These are phyloP conservation scores for Chloroceryle inda DNA, from an alignment of 2,797 vertebrate species.

Conservation along the genomic window DNA sequence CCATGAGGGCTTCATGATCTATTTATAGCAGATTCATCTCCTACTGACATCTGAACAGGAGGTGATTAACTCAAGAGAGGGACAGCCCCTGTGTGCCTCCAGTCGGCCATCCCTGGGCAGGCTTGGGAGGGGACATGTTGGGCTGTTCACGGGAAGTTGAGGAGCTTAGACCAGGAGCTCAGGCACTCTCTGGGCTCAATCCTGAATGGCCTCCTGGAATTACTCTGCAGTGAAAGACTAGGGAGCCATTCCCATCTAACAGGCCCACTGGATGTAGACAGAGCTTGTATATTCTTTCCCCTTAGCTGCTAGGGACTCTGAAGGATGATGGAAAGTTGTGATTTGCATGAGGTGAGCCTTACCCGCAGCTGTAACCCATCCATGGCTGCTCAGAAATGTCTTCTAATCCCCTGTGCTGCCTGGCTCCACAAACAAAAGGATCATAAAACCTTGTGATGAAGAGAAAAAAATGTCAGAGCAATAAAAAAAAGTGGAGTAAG, in stretches of 20 bases:
- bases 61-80: constrained; percentile 26
- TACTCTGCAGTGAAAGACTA: neutral
- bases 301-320: neutral
- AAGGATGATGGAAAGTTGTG: neutral
- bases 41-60: constrained; percentile 32
- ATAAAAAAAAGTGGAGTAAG: neutral
- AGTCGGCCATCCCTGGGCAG: neutral
- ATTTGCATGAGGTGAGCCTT: neutral
- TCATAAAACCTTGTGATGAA: neutral
- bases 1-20: constrained; percentile 23
- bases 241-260: neutral
- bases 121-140: neutral
- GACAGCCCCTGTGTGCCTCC: neutral
- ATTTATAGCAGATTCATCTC: constrained; percentile 72
- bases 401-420: neutral
- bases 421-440: neutral
- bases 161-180: neutral
- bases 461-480: neutral
- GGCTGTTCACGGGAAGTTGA: neutral
- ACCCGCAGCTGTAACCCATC: constrained; percentile 63
- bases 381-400: constrained; percentile 45
- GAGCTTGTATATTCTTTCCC: neutral
- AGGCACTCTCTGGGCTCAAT: neutral
- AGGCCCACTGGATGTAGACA: neutral
- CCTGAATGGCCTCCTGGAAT: neutral